These are phyloP conservation scores for Turdus rufiventris DNA, from an alignment of 2,113 vertebrate genomes.

Conservation along the genomic window DNA sequence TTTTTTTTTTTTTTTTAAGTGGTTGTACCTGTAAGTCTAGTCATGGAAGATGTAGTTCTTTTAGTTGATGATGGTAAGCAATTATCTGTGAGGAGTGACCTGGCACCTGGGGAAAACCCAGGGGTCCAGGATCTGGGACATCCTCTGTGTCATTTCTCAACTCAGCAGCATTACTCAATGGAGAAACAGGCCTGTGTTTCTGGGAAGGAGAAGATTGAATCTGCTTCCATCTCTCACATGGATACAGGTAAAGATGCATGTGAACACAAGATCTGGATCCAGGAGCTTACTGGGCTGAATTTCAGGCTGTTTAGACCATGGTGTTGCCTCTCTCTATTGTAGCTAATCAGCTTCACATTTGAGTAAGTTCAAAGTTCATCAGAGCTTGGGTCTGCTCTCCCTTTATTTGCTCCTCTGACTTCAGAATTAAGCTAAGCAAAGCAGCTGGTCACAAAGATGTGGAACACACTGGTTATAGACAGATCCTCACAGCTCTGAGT, in stretches of 20 bases:
- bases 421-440: conserved; percentile 13
- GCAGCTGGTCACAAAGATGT: background rate
- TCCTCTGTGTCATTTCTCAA: background rate
- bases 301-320: background rate
- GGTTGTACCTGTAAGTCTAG: conserved; percentile 57
- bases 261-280: background rate
- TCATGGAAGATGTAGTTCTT: conserved; percentile 15
- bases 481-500: background rate
- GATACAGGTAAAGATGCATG: background rate
- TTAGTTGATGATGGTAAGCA: background rate
- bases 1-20: conserved; percentile 7
- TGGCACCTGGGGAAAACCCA: conserved; percentile 27
- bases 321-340: background rate
- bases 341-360: conserved; percentile 15
- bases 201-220: background rate
- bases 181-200: background rate
- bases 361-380: conserved; percentile 43
- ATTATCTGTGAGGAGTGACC: conserved; percentile 18
- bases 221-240: background rate
- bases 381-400: background rate
- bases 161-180: background rate
- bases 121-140: background rate
- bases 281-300: background rate
- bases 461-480: background rate
- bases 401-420: conserved; percentile 32